Evolutionary conservation across 2,888 invertebrate genomes (phyloP).

Genomic region (Marronus borbonicus): DNA sequence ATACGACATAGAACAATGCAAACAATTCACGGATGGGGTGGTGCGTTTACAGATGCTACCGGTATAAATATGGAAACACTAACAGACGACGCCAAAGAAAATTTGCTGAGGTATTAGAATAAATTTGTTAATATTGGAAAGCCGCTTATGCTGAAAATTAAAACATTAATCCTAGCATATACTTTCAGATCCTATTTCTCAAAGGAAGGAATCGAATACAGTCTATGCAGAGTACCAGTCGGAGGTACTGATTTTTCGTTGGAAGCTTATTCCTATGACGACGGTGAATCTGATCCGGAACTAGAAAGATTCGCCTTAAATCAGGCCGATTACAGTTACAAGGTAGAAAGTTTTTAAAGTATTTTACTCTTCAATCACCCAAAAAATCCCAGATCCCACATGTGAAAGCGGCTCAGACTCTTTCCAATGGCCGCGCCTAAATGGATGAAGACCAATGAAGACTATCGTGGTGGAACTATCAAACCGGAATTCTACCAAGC

Average conservation of each 20-base stretch:
- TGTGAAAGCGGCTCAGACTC: constrained; percentile 57
- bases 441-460: constrained; percentile 72
- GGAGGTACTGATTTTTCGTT: constrained; percentile 91
- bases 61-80: constrained; percentile 78
- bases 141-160: background rate
- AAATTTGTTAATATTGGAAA: background rate
- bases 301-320: constrained; percentile 79
- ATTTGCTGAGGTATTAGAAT: constrained; percentile 71
- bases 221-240: constrained; percentile 85
- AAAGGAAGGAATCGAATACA: constrained; percentile 81
- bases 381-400: constrained; percentile 57
- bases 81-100: constrained; percentile 71
- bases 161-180: background rate
- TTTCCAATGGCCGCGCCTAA: constrained; percentile 65
- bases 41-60: constrained; percentile 84
- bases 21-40: constrained; percentile 85
- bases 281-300: constrained; percentile 75
- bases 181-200: constrained; percentile 79
- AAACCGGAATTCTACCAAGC: constrained; percentile 76
- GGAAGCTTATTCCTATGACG: constrained; percentile 84
- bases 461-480: constrained; percentile 63
- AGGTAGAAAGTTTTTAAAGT: constrained; percentile 70
- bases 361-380: background rate
- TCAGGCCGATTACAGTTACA: constrained; percentile 78
- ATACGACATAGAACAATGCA: constrained; percentile 72